Percentiles rank a stretch among this genome's conserved stretches.
Conservation (phyloP, 2,113 vertebrate genomes). For the Sphyrna mokarran region DNA sequence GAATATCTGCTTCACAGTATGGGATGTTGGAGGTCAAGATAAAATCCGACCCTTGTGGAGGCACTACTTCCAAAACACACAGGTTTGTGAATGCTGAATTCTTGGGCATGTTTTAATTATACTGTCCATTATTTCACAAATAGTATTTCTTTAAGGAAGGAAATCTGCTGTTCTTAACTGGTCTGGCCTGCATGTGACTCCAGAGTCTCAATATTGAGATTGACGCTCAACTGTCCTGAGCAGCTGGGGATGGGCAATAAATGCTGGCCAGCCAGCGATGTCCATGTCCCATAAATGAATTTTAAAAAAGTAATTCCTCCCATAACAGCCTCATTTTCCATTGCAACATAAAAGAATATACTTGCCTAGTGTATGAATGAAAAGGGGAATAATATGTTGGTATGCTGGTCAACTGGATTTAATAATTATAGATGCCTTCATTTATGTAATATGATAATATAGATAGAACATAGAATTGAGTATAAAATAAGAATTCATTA, state of each 20-base stretch:
- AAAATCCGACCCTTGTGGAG: slow-evolving; percentile 91
- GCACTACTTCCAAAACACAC: slow-evolving; percentile 92
- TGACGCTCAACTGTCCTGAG: no score
- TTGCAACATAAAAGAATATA: background rate
- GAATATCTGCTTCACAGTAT: slow-evolving; percentile 90
- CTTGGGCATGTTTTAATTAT: background rate
- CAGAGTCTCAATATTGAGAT: no score
- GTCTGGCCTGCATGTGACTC: no score
- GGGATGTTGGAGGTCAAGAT: slow-evolving; percentile 92
- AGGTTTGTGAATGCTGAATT: slow-evolving; percentile 54
- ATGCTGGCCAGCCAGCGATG: no score
- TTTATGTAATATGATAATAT: background rate
- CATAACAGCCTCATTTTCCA: background rate
- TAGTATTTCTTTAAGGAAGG: no score
- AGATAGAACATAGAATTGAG: background rate
- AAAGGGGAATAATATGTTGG: background rate
- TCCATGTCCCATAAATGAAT: no score
- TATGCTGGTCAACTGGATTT: background rate
- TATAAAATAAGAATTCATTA: background rate
- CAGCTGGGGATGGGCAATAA: no score
- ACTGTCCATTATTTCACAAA: background rate
- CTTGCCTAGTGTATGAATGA: background rate
- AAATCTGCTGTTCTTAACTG: no score
- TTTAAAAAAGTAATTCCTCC: background rate
- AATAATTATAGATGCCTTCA: background rate